phyloP scores from a whole-genome alignment of 2,797 vertebrate genomes.

The Xenops minutus region DNA sequence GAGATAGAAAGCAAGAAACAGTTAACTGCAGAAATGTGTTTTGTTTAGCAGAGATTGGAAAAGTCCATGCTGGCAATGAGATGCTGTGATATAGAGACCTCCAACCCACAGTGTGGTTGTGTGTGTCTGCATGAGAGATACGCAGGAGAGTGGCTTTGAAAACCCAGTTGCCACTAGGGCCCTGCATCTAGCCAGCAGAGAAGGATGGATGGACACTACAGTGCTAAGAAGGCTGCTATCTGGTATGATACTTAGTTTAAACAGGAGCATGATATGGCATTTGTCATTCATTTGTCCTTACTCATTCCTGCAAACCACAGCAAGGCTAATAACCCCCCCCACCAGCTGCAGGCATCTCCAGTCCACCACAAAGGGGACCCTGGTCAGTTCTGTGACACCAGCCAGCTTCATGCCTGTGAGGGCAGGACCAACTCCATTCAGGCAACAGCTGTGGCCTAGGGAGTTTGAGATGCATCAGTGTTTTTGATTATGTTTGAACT shows the following conservation, averaged over 20 bases:
- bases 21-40: background rate
- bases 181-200: background rate
- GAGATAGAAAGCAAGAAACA: background rate
- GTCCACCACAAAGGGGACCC: background rate
- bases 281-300: background rate
- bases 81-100: background rate
- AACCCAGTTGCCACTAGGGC: background rate
- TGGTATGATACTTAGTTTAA: background rate
- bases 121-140: background rate
- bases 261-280: background rate
- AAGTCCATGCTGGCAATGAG: background rate
- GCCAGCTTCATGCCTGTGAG: background rate
- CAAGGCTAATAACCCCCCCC: background rate
- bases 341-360: background rate
- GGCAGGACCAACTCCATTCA: conserved; percentile 3
- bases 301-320: background rate
- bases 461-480: conserved; percentile 24
- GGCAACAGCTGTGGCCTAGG: conserved; percentile 19
- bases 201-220: background rate
- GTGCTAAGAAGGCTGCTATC: background rate
- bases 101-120: background rate
- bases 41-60: background rate
- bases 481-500: conserved; percentile 71
- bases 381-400: background rate
- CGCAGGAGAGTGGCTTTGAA: background rate